Base-by-base conservation (phyloP, 2,113 vertebrate genomes). In the Cinclus cinclus region DNA sequence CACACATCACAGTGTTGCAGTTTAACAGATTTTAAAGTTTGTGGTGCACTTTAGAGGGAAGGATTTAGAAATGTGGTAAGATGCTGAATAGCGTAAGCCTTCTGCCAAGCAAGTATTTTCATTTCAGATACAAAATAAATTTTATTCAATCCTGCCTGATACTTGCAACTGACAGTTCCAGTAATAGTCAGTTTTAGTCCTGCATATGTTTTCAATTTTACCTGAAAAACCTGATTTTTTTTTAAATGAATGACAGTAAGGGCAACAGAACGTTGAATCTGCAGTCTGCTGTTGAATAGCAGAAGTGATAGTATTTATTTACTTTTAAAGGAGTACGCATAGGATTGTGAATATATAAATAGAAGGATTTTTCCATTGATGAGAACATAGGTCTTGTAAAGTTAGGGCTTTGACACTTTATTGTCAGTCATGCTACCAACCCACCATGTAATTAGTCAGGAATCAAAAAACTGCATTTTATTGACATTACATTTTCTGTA, bases 11-110 rank as follows among this genome's bases (percentile, higher is more conserved):
- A 8, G 55, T 78, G 18, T 60, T 92, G 69, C 69, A 81, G 44
- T 91, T 90, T 64, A 84, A 78, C 83, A 80, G 76, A 56, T 87
- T 92, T 92, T 79, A 30, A 82, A 84, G 58, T 83, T 53, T 85
- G 11, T 79, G 37, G 3, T 84, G 33, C 63, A 58, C 19, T 87
- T 95, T 56, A 41, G 53, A 87, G 41, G 41, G 30, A 91, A 77
- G 55, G 52, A 81, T 35, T 62, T 71, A 92, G 56, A 33, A 59
- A 67, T 81, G 73, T 50, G 20, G 18, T 59, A 86, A 77, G 44
- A 71, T 60, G 41, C n/a, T 78, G 73, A 87, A 44, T 37, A 71
- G 21, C 1, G 0, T 81, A 84, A 94, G 42, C 59, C 31, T 89
- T 87, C 65, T 87, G 52, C n/a, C 52, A 82, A 89, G 63, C 22